Percentiles rank a stretch among this genome's conserved stretches.
Conservation (phyloP, 1,140 invertebrate genomes). For the Tetragonula clypearis region DNA sequence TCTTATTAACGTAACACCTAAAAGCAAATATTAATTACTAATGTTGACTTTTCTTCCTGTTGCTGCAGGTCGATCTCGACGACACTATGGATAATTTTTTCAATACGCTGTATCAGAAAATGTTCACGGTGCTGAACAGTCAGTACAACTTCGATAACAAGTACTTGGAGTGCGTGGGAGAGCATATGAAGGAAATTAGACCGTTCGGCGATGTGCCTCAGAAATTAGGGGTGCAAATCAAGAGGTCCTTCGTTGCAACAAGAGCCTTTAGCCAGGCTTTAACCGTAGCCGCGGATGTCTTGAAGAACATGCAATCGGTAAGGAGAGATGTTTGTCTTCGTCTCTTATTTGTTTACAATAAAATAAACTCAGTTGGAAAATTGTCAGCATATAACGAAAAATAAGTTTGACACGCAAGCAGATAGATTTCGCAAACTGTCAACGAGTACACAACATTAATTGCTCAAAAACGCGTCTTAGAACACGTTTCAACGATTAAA, state of each 20-base stretch:
- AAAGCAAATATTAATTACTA: too few species aligned
- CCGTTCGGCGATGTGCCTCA: slow-evolving; percentile 97
- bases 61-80: slow-evolving; percentile 87
- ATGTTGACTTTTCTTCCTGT: not conserved
- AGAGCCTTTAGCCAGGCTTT: slow-evolving; percentile 95
- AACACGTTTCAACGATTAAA: too few species aligned
- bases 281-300: slow-evolving; percentile 90
- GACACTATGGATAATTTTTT: slow-evolving; percentile 97
- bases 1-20: too few species aligned
- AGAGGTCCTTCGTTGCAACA: slow-evolving; percentile 96
- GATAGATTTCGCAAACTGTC: too few species aligned
- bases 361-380: too few species aligned
- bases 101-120: slow-evolving; percentile 94
- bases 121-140: slow-evolving; percentile 96
- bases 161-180: slow-evolving; percentile 93
- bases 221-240: slow-evolving; percentile 93
- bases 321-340: slow-evolving; percentile 69
- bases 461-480: too few species aligned
- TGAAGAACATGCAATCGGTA: slow-evolving; percentile 91
- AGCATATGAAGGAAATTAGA: slow-evolving; percentile 95
- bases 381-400: too few species aligned
- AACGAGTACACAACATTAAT: too few species aligned
- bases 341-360: not conserved
- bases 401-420: too few species aligned
- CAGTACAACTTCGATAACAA: slow-evolving; percentile 94